Evolutionary conservation across 2,113 vertebrate genomes (phyloP), one percentile per base, ranked within the genome.

Genomic region (Candoia aspera): DNA sequence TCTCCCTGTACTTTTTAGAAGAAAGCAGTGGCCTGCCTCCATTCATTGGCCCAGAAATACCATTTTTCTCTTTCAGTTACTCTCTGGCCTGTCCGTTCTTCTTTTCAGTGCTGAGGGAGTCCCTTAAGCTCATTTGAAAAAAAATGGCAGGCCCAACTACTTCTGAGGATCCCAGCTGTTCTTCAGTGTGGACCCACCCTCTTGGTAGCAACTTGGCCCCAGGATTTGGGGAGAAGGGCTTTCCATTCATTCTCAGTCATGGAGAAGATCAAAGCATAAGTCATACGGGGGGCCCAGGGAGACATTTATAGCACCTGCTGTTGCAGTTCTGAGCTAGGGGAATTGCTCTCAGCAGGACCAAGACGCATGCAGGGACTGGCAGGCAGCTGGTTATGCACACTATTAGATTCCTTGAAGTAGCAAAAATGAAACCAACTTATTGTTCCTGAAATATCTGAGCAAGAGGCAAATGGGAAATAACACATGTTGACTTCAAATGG

Each of bases 401-500:
- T 15, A 13, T 33, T 37, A 89, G 83, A 91, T 9, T 23, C 88
- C 64, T 89, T 55, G 8, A 5, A 19, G 19, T 29, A 89, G n/a
- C 26, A 83, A 55, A 26, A 91, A 21, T 6, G 29, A 53, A 68
- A 53, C 59, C 53, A 4, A 55, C 83, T 85, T 19, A 62, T 84
- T 84, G 60, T 42, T 84, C 89, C n/a, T 90, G 85, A 92, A 53
- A 15, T n/a, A 73, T 3, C 13, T 9, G 1, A 46, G 46, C 24
- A n/a, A 84, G 15, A 73, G 33, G n/a, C 12, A 49, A 87, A 79
- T 84, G 87, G 91, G 68, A 92, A 89, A 89, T 94, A 9, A 89
- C 92, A 9, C 90, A 2, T 90, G 84, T 85, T 37, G 6, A 19
- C 54, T 94, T 9, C 94, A 92, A 92, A 93, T 29, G 79, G 37